A percentile compares a stretch with the other conserved stretches of the same genome.
Conservation (phyloP, 1,140 invertebrate species). For the Drosophila pandora region DNA sequence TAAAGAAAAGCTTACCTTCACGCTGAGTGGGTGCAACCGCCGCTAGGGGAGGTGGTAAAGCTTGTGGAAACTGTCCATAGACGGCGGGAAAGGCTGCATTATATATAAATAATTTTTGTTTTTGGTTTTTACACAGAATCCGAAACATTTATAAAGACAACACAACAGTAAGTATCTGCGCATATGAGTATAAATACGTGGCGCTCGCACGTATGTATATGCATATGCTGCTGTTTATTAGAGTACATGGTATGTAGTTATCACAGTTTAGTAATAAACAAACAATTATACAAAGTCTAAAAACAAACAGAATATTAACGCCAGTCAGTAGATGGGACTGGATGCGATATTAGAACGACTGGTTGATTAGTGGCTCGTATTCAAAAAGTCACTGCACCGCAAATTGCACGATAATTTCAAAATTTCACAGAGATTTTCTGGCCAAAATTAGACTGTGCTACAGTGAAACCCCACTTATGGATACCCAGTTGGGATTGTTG, state of each 20-base stretch:
- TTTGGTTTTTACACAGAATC: constrained; percentile 83
- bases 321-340: constrained; percentile 29
- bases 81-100: constrained; percentile 96
- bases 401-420: neutral
- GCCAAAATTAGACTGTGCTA: neutral
- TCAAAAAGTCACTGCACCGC: neutral
- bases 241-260: constrained; percentile 37
- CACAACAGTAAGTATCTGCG: constrained; percentile 69
- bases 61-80: constrained; percentile 97
- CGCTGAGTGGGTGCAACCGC: constrained; percentile 95
- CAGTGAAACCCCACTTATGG: neutral
- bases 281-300: constrained; percentile 23
- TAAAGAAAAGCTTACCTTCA: constrained; percentile 92
- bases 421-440: constrained; percentile 12
- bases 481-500: too few relatives aligned
- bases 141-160: constrained; percentile 84
- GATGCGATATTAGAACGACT: constrained; percentile 8
- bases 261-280: constrained; percentile 36
- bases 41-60: constrained; percentile 95
- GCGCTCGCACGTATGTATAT: constrained; percentile 9
- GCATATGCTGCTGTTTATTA: constrained; percentile 16
- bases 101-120: constrained; percentile 87
- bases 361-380: constrained; percentile 7
- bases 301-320: constrained; percentile 25
- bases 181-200: neutral